These are phyloP conservation scores for Mohoua ochrocephala DNA, from an alignment of 2,113 vertebrate genomes.

Conservation along the genomic window DNA sequence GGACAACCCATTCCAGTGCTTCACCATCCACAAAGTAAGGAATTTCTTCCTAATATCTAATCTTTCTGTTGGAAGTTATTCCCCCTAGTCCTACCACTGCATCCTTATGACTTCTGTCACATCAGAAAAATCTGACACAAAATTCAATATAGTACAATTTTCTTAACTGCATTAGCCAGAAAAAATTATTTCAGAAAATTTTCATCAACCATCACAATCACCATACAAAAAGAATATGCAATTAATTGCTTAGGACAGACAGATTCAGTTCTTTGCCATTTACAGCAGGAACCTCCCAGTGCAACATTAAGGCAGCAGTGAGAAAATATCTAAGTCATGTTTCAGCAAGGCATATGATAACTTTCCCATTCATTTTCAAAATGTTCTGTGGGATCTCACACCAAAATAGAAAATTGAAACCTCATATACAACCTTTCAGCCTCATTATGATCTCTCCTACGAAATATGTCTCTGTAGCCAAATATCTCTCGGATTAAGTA, in stretches of 20 bases:
- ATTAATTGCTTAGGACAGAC: background rate
- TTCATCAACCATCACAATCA: background rate
- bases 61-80: background rate
- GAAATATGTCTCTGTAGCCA: background rate
- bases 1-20: background rate
- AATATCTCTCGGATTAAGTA: background rate
- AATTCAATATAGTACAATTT: background rate
- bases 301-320: background rate
- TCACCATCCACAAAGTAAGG: background rate
- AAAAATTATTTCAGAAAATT: background rate
- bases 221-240: background rate
- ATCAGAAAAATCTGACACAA: background rate
- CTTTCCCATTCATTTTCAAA: background rate
- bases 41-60: background rate
- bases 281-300: background rate
- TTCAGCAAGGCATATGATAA: background rate
- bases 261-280: background rate
- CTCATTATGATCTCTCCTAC: background rate
- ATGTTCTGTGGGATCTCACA: background rate
- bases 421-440: background rate
- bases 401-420: background rate
- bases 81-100: background rate
- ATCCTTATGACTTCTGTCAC: background rate
- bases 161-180: background rate
- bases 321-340: background rate